Base-by-base conservation (phyloP, 2,113 vertebrate genomes). In the Brachypodius melanocephalos region DNA sequence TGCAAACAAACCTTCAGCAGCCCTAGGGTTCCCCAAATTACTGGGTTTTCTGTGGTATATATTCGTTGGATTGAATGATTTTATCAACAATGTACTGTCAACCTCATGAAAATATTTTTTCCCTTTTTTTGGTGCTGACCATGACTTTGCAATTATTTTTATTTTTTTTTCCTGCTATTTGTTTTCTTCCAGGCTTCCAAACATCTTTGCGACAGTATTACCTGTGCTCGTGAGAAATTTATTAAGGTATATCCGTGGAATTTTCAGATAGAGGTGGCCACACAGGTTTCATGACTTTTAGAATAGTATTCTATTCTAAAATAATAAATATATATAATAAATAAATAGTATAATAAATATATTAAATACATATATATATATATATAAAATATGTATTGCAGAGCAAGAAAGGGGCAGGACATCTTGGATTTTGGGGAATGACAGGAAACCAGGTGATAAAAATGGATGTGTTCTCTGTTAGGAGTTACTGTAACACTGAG, bases 71-170 rank as follows among this genome's bases (percentile, higher is more conserved):
- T 63, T 6, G 4, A 22, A 61, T 10, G 0, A 0, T 40, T 86
- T 76, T 52, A 80, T 48, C 0, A 0, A 31, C 28, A 61, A 15
- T 28, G 6, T 62, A 45, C 34, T 54, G 29, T 48, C 42, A 89
- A 52, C 5, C 1, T 48, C 14, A 34, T 32, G 6, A 40, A 83
- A 85, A 40, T 26, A 28, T 86, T 52, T 59, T 9, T 11, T 1
- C 0, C 0, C 4, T 32, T 89, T 63, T 89, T 66, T 67, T 2
- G 0, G 12, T 54, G 26, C 32, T 58, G 51, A 81, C 5, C 15
- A 52, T 42, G 40, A 67, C 22, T 52, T 75, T 65, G 20, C 20
- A 45, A 26, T 34, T 73, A 18, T 57, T 84, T 86, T 61, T 61
- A 17, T 17, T 80, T 65, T 66, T 66, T 66, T 73, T 14, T 66